These are phyloP conservation scores for Grallaria varia DNA, from an alignment of 2,113 vertebrate genomes.

Conservation along the genomic window DNA sequence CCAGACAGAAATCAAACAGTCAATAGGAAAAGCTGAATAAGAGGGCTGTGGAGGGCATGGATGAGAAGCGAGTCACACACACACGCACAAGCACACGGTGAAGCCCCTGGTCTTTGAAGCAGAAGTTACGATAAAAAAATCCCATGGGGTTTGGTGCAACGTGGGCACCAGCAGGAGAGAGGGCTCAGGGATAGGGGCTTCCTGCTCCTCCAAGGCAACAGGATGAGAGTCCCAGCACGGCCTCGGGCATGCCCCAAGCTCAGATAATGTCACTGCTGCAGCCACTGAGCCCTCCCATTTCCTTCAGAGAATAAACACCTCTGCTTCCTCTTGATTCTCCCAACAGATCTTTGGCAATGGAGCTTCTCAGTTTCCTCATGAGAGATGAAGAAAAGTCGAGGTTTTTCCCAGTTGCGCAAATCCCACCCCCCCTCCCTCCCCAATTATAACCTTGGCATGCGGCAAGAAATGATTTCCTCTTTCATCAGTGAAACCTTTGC, in stretches of 20 bases:
- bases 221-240: conserved; percentile 45
- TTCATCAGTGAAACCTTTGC: conserved; percentile 21
- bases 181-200: background rate
- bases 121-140: background rate
- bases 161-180: background rate
- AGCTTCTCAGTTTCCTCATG: conserved; percentile 34
- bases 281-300: conserved; percentile 45
- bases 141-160: fast-evolving
- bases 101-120: background rate
- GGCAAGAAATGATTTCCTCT: background rate
- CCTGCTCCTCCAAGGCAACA: conserved; percentile 39
- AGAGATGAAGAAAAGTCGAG: conserved; percentile 43
- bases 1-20: background rate
- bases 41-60: background rate
- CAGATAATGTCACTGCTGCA: conserved; percentile 2
- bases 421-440: background rate
- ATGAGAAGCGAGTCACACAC: background rate
- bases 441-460: background rate
- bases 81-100: background rate
- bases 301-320: conserved; percentile 49
- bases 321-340: conserved; percentile 61
- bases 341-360: conserved; percentile 49
- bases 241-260: background rate
- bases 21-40: background rate
- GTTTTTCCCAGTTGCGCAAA: conserved; percentile 56